Base-by-base conservation (phyloP, 37 sponge, comb jelly and placozoan genomes). In the Tethya wilhelma region DNA sequence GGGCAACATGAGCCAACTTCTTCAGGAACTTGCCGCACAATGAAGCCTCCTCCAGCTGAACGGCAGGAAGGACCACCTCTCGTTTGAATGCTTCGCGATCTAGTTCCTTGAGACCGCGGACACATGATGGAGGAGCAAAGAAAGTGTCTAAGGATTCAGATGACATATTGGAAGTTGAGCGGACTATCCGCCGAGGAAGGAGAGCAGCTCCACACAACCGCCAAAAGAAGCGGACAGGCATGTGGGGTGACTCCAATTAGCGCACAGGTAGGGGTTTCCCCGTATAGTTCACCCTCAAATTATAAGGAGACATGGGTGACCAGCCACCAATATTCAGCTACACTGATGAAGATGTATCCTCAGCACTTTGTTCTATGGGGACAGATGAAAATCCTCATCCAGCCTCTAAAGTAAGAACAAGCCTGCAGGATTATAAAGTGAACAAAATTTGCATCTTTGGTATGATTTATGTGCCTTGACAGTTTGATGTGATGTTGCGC, bases 51-150 rank as follows among this genome's bases (percentile, higher is more conserved):
- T 25, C 41, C 29, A 89, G 41, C 40, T 33, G 36, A 11, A 96
- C 44, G 14, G 91, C 94, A 0, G 94, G 89, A 6, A 96, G 74
- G 53, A 56, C 49, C 25, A 90, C 81, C 0, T 78, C 41, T 56
- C 58, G 59, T 49, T 34, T 34, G 72, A 96, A 96, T 1, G 63
- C 41, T 1, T 72, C 84, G 43, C 73, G 90, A 42, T 88, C 80
- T 42, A 96, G 77, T 0, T 1, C 36, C 68, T 71, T 87, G 89
- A 88, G 82, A 29, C 94, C 94, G 0, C 91, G 40, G 14, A 96
- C 94, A 2, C 77, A 49, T 20, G 74, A 72, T 4, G 94, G 94
- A 36, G 97, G 97, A 33, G 76, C 45, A 67, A 90, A 88, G 39
- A 70, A 77, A 20, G 58, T 33, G 19, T 81, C 88, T 33, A 78